Evolutionary conservation across 2,113 vertebrate species (phyloP).

Genomic region (Dicentrarchus labrax): DNA sequence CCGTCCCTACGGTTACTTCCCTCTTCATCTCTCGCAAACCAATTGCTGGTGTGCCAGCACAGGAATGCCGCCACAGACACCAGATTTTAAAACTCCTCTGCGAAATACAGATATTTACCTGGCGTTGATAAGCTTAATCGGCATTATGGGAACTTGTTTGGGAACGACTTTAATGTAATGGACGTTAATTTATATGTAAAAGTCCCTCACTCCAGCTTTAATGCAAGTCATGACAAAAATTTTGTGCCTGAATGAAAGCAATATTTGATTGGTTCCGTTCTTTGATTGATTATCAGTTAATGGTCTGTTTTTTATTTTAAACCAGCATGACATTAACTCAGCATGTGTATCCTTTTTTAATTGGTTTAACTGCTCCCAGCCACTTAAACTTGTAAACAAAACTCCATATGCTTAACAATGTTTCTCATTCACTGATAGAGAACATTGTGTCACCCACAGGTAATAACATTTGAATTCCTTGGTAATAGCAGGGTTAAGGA

Average conservation of each 20-base stretch:
- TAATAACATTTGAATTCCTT: neutral
- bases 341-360: neutral
- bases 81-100: too few species aligned
- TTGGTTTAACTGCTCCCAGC: conserved; percentile 9
- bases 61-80: too few species aligned
- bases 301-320: conserved; percentile 19
- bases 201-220: too few species aligned
- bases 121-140: too few species aligned
- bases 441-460: neutral
- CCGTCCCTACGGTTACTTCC: too few species aligned
- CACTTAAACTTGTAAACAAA: neutral
- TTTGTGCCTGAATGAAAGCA: conserved; percentile 18
- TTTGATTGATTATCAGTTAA: conserved; percentile 25
- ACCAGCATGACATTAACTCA: neutral
- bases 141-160: too few species aligned
- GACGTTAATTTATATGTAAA: too few species aligned
- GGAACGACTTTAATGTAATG: too few species aligned
- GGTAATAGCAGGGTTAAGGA: neutral
- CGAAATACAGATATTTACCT: too few species aligned
- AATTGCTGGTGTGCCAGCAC: too few species aligned
- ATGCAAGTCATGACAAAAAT: conserved; percentile 13
- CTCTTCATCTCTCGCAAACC: too few species aligned
- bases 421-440: conserved; percentile 10
- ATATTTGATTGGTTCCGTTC: neutral
- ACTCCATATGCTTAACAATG: neutral